Conservation (phyloP, 2,797 vertebrate genomes). For the Hipposideros larvatus region DNA sequence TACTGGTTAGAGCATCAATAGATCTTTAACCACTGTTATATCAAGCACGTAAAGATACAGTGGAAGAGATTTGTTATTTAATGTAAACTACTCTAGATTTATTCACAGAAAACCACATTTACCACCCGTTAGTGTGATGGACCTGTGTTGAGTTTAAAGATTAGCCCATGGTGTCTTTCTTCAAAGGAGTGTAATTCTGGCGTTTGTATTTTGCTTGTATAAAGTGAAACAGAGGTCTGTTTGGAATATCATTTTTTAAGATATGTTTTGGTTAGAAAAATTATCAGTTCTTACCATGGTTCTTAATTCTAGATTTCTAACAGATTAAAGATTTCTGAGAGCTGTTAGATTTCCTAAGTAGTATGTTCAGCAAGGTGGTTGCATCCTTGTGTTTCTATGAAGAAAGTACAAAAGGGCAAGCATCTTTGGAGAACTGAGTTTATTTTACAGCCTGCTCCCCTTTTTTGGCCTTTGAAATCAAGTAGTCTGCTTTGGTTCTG, state of each 20-base stretch:
- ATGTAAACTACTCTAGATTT: neutral
- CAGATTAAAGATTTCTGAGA: slow-evolving; percentile 7
- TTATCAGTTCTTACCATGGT: neutral
- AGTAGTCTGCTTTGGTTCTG: slow-evolving; percentile 25
- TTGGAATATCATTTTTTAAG: slow-evolving; percentile 37
- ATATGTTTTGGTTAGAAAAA: slow-evolving; percentile 34
- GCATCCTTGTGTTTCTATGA: neutral
- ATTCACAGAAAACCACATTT: neutral
- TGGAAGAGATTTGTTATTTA: neutral
- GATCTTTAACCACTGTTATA: neutral
- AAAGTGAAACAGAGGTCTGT: slow-evolving; percentile 31
- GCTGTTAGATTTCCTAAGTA: neutral
- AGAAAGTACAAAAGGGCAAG: neutral
- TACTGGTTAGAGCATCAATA: neutral
- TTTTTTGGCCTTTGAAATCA: slow-evolving; percentile 20
- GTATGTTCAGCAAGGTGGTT: neutral
- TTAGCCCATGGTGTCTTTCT: neutral
- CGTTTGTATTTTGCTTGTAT: neutral
- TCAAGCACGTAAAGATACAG: neutral
- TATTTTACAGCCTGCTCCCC: neutral
- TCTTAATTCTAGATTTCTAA: slow-evolving; percentile 33
- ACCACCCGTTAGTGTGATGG: neutral
- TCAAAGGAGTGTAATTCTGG: neutral
- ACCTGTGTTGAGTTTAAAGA: neutral
- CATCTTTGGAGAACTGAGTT: neutral